Base-by-base conservation (phyloP, 2,113 vertebrate genomes). In the Rhinoderma darwinii region DNA sequence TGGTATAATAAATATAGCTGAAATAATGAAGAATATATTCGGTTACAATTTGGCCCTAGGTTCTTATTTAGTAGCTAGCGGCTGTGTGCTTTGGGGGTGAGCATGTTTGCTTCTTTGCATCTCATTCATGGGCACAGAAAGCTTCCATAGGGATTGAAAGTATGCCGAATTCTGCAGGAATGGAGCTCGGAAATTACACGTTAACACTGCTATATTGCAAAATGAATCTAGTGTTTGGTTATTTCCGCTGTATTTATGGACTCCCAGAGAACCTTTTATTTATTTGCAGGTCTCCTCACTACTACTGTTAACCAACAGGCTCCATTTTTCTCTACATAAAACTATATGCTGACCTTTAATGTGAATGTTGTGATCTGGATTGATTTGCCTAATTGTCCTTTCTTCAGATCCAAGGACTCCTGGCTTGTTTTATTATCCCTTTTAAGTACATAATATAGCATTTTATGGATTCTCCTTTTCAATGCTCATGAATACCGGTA, bases 341-440 rank as follows among this genome's bases (percentile, higher is more conserved):
- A 25, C 10, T 2, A 72, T 25, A 72, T 4, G 7, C 17, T 32
- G 35, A 41, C 68, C 68, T 25, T 80, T 35, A 39, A 41, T 72
- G 68, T 37, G 66, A 70, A 66, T 37, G 66, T 11, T 37, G 68
- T 39, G 47, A 30, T 50, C 27, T 15, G n/a, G n/a, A 50, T 50
- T 22, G 68, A 72, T 72, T 39, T 41, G 37, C 68, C 68, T 72
- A 72, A 72, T 72, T 72, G 68, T 72, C 68, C 68, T 72, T 72
- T 22, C 68, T 72, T 72, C 25, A 72, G 18, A 72, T 41, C 35
- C 37, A 72, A 72, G 35, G 35, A 72, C 68, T 25, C 68, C 68
- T 11, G 35, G 25, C 50, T 78, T 54, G 47, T 37, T 78, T 51
- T 54, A 78, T 54, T 78, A 32, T 78, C 47, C 17, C 76, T 78